phyloP scores from a whole-genome alignment of 2,888 invertebrate genomes.

The Lepas anatifera region DNA sequence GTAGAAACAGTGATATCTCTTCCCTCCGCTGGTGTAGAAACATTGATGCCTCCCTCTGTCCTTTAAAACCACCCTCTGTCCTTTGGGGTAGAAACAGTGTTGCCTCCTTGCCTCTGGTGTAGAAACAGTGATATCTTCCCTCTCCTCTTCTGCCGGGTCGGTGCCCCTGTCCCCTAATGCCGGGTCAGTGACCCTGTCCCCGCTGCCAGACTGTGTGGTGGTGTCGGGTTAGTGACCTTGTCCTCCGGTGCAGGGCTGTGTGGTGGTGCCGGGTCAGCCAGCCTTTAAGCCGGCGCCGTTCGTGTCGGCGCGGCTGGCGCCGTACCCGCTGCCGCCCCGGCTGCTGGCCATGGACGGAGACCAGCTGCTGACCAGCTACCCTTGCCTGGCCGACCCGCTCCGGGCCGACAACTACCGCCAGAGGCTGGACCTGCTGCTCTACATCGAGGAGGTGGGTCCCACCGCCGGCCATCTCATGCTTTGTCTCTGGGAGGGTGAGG shows the following conservation, averaged over 20 bases:
- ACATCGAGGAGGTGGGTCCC: neutral
- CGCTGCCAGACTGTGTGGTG: neutral
- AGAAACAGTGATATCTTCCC: neutral
- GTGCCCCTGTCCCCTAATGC: neutral
- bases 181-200: neutral
- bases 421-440: conserved; percentile 1
- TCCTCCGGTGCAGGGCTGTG: neutral
- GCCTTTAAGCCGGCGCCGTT: neutral
- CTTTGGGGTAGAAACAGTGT: no score
- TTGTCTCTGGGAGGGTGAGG: neutral
- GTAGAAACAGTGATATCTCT: no score
- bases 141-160: neutral
- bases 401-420: neutral
- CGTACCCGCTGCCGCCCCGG: conserved; percentile 1
- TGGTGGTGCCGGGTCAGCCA: conserved; percentile 3
- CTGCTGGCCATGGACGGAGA: neutral
- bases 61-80: no score
- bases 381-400: neutral
- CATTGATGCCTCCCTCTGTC: no score
- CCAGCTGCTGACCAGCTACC: neutral
- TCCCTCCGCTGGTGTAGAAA: no score
- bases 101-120: no score
- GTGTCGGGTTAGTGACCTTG: neutral
- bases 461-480: neutral
- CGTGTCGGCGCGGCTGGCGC: neutral